Evolutionary conservation across 2,113 vertebrate species (phyloP), one percentile per base, ranked within the genome.

Genomic region (Cyprinus carpio): DNA sequence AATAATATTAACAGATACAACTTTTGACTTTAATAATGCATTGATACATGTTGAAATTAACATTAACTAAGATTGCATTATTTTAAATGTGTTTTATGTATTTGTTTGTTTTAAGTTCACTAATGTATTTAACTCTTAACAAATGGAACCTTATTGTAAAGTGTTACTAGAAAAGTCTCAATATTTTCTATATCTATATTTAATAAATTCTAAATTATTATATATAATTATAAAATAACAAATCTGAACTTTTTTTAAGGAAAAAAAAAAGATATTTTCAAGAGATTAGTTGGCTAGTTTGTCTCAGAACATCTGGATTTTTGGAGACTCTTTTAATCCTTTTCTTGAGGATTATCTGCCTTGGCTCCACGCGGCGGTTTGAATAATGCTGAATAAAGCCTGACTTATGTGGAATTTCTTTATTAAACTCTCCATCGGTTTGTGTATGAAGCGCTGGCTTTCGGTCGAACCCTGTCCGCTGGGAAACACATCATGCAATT

Each of bases 391-490:
- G 80, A 81, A 81, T 81, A 69, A 81, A 81, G 80, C 80, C 64
- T 82, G 87, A 77, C 87, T 82, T 34, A 18, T 71, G 71, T 77
- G 77, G 86, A 85, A 85, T 85, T 85, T 85, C 71, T 75, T 87
- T 71, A 87, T 82, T 82, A 82, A 72, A 78, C 37, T 78, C 79
- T 87, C 54, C 29, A 0, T 71, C 54, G 76, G 83, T 87, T 87
- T 87, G 69, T 20, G 81, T 43, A 46, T 60, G 16, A 62, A 56
- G 31, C 37, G 7, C 18, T 37, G 58, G 56, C 49, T 23, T 25
- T 43, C 4, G 0, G 29, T 23, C 16, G 43, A 71, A 37, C 25
- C 37, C 12, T 29, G 49, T 69, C 56, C 78, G 37, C n/a, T 49
- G 75, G 65, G 75, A 76, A 85, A 25, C 60, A 81, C 78, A 23